phyloP scores from a whole-genome alignment of 2,113 vertebrate species.

The Callionymus lyra region DNA sequence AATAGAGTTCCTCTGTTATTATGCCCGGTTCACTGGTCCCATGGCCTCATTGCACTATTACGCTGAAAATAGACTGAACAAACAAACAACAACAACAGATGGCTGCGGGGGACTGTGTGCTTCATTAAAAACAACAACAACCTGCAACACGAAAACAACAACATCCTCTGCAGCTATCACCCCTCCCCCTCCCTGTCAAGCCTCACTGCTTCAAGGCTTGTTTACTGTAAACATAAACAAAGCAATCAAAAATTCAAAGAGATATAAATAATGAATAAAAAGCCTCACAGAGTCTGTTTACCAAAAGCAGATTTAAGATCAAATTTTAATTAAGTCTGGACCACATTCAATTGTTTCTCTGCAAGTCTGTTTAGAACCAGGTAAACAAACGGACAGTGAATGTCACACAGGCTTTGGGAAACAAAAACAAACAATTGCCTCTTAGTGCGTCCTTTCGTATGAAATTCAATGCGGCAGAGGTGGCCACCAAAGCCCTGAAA shows the following conservation, averaged over 20 bases:
- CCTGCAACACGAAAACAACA: slow-evolving; percentile 34
- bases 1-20: background rate
- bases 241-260: slow-evolving; percentile 69
- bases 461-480: slow-evolving; percentile 52
- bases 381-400: slow-evolving; percentile 66
- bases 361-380: slow-evolving; percentile 54
- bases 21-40: no score
- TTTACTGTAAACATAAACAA: slow-evolving; percentile 73
- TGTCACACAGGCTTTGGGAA: slow-evolving; percentile 61
- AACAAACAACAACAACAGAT: slow-evolving; percentile 25
- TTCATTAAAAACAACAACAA: slow-evolving; percentile 55
- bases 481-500: slow-evolving; percentile 47
- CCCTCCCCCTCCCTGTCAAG: slow-evolving; percentile 34
- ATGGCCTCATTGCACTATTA: slow-evolving; percentile 4
- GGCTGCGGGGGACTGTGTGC: slow-evolving; percentile 34
- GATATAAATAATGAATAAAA: slow-evolving; percentile 70
- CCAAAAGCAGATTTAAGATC: slow-evolving; percentile 68
- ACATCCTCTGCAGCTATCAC: slow-evolving; percentile 54
- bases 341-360: slow-evolving; percentile 71
- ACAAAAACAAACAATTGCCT: slow-evolving; percentile 60
- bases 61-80: slow-evolving; percentile 35
- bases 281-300: slow-evolving; percentile 61
- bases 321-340: slow-evolving; percentile 71
- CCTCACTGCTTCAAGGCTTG: slow-evolving; percentile 53
- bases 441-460: slow-evolving; percentile 49